A percentile compares a stretch with the other conserved stretches of the same genome.
phyloP scores from a whole-genome alignment of 2,888 invertebrate genomes.

The Lasioglossum oenotherae region DNA sequence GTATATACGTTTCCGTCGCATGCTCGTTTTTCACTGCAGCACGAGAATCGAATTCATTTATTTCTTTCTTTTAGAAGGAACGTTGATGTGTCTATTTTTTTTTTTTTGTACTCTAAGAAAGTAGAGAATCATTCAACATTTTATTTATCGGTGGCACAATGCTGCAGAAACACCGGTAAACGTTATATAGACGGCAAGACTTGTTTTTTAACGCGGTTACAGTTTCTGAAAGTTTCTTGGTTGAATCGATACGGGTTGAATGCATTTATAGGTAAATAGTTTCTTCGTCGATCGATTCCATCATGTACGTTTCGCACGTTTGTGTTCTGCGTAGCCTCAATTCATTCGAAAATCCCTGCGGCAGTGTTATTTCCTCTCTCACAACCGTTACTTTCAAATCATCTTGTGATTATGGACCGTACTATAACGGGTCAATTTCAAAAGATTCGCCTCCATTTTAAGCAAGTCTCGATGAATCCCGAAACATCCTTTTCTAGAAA shows the following conservation, averaged over 20 bases:
- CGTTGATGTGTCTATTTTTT: neutral
- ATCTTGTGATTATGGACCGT: neutral
- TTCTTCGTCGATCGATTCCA: neutral
- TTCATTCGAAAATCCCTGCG: neutral
- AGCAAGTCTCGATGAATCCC: neutral
- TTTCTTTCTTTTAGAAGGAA: slow-evolving; percentile 10
- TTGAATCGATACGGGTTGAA: neutral
- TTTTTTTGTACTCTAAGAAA: neutral
- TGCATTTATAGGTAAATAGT: neutral
- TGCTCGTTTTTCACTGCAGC: neutral
- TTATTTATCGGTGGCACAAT: neutral
- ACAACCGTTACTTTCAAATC: neutral
- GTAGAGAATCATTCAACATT: neutral
- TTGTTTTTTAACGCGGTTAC: neutral
- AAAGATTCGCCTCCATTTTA: neutral
- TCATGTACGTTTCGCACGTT: neutral
- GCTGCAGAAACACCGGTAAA: neutral
- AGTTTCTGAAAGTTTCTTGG: neutral
- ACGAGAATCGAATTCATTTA: neutral
- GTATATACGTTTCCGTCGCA: slow-evolving; percentile 25
- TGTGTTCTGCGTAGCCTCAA: neutral
- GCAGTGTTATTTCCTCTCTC: neutral
- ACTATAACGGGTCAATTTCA: slow-evolving; percentile 6
- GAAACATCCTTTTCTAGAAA: neutral
- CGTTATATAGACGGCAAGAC: neutral